Conservation (phyloP, 2,888 invertebrate genomes). For the Xylophagus ater region DNA sequence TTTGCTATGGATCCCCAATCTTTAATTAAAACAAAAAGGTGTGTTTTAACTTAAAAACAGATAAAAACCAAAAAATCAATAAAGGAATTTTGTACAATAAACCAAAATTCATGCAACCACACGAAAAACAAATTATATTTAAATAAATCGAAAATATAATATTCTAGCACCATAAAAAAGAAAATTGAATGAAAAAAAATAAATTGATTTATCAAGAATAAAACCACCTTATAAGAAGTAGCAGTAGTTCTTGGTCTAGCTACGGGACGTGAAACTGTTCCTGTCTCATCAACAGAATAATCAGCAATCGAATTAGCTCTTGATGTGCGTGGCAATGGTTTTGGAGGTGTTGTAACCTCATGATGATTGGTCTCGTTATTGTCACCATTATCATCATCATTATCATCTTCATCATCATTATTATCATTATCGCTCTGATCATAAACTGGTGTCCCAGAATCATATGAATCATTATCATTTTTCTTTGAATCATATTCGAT, state of each 20-base stretch:
- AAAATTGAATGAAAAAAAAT: constrained; percentile 5
- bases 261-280: constrained; percentile 48
- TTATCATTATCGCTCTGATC: too few species aligned
- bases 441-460: too few species aligned
- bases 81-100: too few species aligned
- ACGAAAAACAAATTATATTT: constrained; percentile 12
- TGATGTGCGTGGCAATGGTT: constrained; percentile 68
- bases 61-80: too few species aligned
- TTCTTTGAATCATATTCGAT: too few species aligned
- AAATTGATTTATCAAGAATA: constrained; percentile 11
- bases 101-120: constrained; percentile 11
- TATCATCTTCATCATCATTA: constrained; percentile 28
- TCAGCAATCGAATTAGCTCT: constrained; percentile 62
- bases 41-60: too few species aligned
- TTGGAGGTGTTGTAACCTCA: constrained; percentile 49
- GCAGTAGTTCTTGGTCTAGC: constrained; percentile 58
- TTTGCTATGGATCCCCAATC: too few species aligned
- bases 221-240: constrained; percentile 73
- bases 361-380: too few species aligned
- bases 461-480: constrained; percentile 11
- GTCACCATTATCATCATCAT: constrained; percentile 21
- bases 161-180: constrained; percentile 4
- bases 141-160: constrained; percentile 5
- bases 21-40: too few species aligned
- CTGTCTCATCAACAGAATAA: constrained; percentile 37